Evolutionary conservation across 2,113 vertebrate species (phyloP), one percentile per base, ranked within the genome.

Genomic region (Agelaius phoeniceus): DNA sequence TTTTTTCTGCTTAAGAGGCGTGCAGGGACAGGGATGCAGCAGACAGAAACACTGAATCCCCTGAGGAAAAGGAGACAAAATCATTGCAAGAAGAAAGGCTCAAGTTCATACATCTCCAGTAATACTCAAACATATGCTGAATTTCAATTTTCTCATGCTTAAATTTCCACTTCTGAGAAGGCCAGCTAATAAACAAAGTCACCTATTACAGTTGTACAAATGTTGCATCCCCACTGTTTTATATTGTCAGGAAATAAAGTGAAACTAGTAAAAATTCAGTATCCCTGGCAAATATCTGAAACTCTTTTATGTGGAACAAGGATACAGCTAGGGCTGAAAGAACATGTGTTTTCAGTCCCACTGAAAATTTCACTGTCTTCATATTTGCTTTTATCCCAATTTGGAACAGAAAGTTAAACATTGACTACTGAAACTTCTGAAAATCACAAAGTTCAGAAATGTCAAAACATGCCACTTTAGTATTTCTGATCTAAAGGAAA

Each of bases 341-440:
- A 93, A 96, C 93, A 96, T 93, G 79, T 96, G 93, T 93, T 96
- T 96, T 88, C 85, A 94, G 93, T 94, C 85, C 90, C 90, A 72
- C 82, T 86, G 96, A 96, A 97, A 96, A 95, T 96, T 90, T 93
- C 79, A 81, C 68, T 90, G 82, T 93, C 82, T 94, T 96, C 87
- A n/a, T 90, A 77, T 90, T 90, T 93, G 72, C 93, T 97, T 94
- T 97, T 80, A 96, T 97, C 92, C 72, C 90, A 84, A 65, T 77
- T 75, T 90, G 57, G 92, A 96, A 80, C 55, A 94, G 83, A 84
- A 94, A 91, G 48, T 86, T 78, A 95, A 94, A 94, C 68, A 86
- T 0, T 77, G 76, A 92, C 95, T 95, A 89, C 93, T 94, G 83
- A 96, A 96, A 96, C 68, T 88, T 87, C 79, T 84, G 74, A 94